Evolutionary conservation across 2,113 vertebrate species (phyloP).

Genomic region (Bujurquina vittata): DNA sequence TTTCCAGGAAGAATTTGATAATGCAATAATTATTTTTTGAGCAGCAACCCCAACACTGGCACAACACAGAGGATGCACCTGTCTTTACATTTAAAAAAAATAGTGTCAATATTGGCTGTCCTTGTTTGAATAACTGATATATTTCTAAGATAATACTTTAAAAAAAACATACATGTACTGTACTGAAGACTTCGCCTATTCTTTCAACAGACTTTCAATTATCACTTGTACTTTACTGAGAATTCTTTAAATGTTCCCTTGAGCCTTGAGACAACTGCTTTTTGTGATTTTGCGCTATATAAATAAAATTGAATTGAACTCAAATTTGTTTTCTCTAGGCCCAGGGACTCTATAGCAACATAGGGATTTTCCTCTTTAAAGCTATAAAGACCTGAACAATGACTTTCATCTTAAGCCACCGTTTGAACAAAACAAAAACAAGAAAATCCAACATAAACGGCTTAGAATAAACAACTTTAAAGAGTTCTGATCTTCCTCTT

Average conservation of each 20-base stretch:
- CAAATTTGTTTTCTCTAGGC: too few relatives aligned
- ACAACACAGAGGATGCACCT: not conserved
- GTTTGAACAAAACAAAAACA: not conserved
- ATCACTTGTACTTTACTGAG: not conserved
- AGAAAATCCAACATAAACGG: not conserved
- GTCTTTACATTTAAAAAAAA: too few relatives aligned
- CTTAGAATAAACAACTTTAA: not conserved
- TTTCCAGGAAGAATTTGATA: not conserved
- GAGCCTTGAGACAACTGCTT: too few relatives aligned
- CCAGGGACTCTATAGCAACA: not conserved
- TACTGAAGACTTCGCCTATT: not conserved
- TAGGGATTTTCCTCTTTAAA: not conserved
- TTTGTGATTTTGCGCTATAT: too few relatives aligned
- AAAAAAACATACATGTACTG: accelerated
- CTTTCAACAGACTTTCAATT: not conserved
- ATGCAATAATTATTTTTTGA: not conserved
- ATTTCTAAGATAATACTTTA: not conserved
- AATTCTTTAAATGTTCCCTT: not conserved
- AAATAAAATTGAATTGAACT: too few relatives aligned
- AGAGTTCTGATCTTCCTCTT: not conserved
- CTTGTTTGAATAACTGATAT: not conserved
- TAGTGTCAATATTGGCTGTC: too few relatives aligned
- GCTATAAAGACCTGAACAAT: not conserved
- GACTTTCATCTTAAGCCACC: not conserved
- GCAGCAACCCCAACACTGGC: not conserved